These are phyloP conservation scores for Corythucha ciliata DNA, from an alignment of 2,888 invertebrate genomes.

Conservation along the genomic window DNA sequence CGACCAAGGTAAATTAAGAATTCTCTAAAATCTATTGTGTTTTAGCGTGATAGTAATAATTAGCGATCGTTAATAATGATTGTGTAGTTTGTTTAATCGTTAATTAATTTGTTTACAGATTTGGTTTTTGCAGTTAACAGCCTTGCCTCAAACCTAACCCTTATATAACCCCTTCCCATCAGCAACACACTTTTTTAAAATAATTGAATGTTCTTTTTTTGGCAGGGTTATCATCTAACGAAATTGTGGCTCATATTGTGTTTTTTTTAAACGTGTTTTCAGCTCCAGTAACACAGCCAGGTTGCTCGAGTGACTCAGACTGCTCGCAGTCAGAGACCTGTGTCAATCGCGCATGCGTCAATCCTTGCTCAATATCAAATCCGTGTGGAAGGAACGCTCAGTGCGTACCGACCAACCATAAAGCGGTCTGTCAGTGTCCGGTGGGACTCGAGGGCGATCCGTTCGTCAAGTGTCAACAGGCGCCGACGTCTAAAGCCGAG, in stretches of 20 bases:
- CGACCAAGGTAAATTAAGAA: conserved; percentile 52
- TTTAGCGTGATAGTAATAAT: no score
- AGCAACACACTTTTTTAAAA: conserved; percentile 29
- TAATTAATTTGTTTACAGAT: conserved; percentile 15
- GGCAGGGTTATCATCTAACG: no score
- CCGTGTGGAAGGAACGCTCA: conserved; percentile 70
- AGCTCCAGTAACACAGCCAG: conserved; percentile 42
- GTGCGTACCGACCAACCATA: conserved; percentile 65
- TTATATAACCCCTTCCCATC: no score
- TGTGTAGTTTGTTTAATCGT: conserved; percentile 19
- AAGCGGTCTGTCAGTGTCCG: conserved; percentile 67
- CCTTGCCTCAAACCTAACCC: no score
- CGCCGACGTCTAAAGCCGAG: conserved; percentile 48
- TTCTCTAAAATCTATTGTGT: no score
- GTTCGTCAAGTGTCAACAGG: conserved; percentile 60
- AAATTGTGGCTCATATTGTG: neutral
- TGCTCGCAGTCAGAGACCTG: conserved; percentile 65
- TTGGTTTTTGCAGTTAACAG: no score
- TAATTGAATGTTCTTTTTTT: no score
- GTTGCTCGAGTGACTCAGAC: conserved; percentile 62
- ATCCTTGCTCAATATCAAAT: conserved; percentile 59
- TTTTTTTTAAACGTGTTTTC: conserved; percentile 14
- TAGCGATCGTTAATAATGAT: no score
- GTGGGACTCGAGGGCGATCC: conserved; percentile 68
- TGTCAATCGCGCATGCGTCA: conserved; percentile 61